Conservation (phyloP, 2,888 invertebrate genomes). For the Phrixothrix hirtus region DNA sequence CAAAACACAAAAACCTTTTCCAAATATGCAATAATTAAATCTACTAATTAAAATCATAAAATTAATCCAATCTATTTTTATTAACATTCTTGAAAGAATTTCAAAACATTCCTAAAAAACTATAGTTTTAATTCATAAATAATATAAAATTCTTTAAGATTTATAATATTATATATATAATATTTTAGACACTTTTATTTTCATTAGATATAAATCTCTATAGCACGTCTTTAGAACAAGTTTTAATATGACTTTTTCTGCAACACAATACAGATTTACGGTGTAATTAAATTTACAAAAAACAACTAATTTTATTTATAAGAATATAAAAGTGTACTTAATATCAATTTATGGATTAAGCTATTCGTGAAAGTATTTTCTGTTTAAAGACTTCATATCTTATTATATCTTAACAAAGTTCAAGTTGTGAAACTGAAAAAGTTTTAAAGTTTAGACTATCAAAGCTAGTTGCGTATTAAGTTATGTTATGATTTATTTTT, state of each 20-base stretch:
- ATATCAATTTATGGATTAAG: background rate
- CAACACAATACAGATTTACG: background rate
- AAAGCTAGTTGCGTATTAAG: no score
- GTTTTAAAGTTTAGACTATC: no score
- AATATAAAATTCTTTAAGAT: background rate
- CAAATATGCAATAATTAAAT: no score
- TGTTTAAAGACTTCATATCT: no score
- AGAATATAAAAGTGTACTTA: background rate
- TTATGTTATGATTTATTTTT: no score
- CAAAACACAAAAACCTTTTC: no score
- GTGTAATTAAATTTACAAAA: background rate
- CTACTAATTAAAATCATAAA: no score
- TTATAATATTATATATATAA: background rate
- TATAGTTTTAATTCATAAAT: background rate
- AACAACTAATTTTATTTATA: background rate
- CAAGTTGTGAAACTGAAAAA: no score
- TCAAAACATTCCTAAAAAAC: background rate
- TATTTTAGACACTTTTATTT: background rate
- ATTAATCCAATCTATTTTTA: no score
- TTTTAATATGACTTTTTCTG: background rate
- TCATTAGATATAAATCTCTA: background rate
- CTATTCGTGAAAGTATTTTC: background rate
- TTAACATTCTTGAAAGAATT: background rate
- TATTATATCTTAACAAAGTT: no score
- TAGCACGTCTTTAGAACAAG: background rate